A percentile compares a stretch with the other conserved stretches of the same genome.
phyloP scores from a whole-genome alignment of 1,140 invertebrate species.

The Drosophila lowei region DNA sequence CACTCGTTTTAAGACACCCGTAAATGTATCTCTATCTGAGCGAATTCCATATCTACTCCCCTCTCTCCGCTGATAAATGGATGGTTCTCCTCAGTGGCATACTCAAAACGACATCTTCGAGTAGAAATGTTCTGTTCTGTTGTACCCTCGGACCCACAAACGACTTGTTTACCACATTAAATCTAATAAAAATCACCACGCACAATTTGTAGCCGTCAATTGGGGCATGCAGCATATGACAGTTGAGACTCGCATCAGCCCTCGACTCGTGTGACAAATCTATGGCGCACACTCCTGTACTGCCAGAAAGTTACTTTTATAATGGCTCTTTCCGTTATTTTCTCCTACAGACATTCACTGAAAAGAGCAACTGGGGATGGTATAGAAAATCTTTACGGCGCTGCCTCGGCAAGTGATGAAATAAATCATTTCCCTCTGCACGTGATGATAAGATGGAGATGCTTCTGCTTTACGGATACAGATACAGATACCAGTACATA shows the following conservation, averaged over 20 bases:
- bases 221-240: slow-evolving; percentile 21
- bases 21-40: too few relatives aligned
- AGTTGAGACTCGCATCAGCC: not conserved
- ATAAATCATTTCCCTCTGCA: slow-evolving; percentile 71
- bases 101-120: not conserved
- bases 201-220: slow-evolving; percentile 59
- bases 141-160: not conserved
- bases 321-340: slow-evolving; percentile 30
- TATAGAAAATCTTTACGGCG: slow-evolving; percentile 25
- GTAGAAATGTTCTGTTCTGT: not conserved
- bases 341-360: slow-evolving; percentile 5
- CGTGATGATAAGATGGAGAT: slow-evolving; percentile 64
- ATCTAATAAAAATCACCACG: slow-evolving; percentile 62
- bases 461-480: slow-evolving; percentile 6
- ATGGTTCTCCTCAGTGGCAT: not conserved
- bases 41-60: too few relatives aligned
- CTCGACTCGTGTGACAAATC: slow-evolving; percentile 18
- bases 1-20: too few relatives aligned
- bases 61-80: too few relatives aligned
- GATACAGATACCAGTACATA: not conserved
- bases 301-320: slow-evolving; percentile 28
- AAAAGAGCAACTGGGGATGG: slow-evolving; percentile 7
- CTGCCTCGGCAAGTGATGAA: slow-evolving; percentile 70
- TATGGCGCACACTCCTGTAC: slow-evolving; percentile 17
- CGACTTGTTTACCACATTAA: slow-evolving; percentile 52